Conservation (phyloP, 2,113 vertebrate genomes). For the Macquaria australasica region DNA sequence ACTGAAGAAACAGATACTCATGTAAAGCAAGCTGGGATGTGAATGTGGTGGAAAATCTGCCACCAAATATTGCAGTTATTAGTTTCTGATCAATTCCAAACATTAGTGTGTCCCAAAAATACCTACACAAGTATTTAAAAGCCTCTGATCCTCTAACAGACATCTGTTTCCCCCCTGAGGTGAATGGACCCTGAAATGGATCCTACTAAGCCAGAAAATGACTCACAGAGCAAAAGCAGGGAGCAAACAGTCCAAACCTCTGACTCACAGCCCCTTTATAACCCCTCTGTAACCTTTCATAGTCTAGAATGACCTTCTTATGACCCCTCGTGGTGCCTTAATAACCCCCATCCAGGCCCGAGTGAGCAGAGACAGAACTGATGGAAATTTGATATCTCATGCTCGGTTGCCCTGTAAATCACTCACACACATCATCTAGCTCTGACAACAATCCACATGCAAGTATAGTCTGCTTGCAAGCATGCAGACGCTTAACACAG, state of each 20-base stretch:
- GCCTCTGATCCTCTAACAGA: slow-evolving; percentile 51
- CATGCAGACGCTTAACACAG: not conserved
- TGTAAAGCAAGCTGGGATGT: not conserved
- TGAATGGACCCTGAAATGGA: slow-evolving; percentile 75
- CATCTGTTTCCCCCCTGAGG: slow-evolving; percentile 75
- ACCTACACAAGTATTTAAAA: slow-evolving; percentile 51
- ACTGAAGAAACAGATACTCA: not conserved
- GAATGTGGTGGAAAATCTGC: not conserved
- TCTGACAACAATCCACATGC: slow-evolving; percentile 22
- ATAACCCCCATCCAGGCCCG: slow-evolving; percentile 57
- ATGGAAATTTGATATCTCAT: slow-evolving; percentile 68
- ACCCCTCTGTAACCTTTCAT: slow-evolving; percentile 67
- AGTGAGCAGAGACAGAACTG: slow-evolving; percentile 56
- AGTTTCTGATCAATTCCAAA: slow-evolving; percentile 4
- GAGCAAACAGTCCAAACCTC: slow-evolving; percentile 64
- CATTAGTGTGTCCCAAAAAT: slow-evolving; percentile 40
- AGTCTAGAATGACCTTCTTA: slow-evolving; percentile 59
- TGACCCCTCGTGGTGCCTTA: slow-evolving; percentile 60
- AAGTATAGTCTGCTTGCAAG: slow-evolving; percentile 1
- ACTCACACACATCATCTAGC: slow-evolving; percentile 38
- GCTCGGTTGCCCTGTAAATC: slow-evolving; percentile 34
- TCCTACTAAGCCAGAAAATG: slow-evolving; percentile 73
- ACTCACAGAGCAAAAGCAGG: slow-evolving; percentile 62
- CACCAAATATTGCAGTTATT: not conserved
- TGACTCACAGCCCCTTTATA: slow-evolving; percentile 63